Base-by-base conservation (phyloP, 92 coral and sea anemone genomes). In the Actinernus sp. region DNA sequence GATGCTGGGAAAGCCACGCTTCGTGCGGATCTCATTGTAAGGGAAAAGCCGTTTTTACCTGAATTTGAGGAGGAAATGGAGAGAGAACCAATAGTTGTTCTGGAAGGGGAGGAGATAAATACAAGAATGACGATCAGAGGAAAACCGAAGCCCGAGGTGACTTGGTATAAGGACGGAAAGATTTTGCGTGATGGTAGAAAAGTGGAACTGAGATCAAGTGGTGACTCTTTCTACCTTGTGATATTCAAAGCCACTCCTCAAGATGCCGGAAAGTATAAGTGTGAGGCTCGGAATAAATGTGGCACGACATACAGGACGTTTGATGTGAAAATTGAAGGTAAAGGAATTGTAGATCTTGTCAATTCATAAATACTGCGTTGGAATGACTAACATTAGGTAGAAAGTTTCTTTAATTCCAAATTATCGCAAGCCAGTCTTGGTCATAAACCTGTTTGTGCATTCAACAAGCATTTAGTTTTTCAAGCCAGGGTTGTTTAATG, bases 261-360 rank as follows among this genome's bases (percentile, higher is more conserved):
- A 11, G 96, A 95, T 57, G 79, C 92, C 26, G 99, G 99, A 17
- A 53, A 59, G 33, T 95, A 92, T 73, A 83, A 82, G 56, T 95
- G 99, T 76, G 95, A 92, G 55, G 99, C 99, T 4, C 71, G 84
- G 17, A 95, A 81, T 68, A 77, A 72, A 40, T 87, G 70, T 29
- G 99, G 99, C 25, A 65, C 88, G 46, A 73, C 64, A 4, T 65
- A 73, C 11, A 84, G 84, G 39, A 88, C 80, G 4, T 92, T 88
- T 56, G 63, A 79, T 37, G 99, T 91, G 0, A 67, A 55, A 37
- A 66, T 95, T 1, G 79, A 93, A 90, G 93, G 98, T 93, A 72
- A 31, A 43, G n/a, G 14, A n/a, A n/a, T n/a, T n/a, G n/a, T n/a
- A n/a, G n/a, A n/a, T n/a, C n/a, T n/a, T n/a, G n/a, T n/a, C n/a